Evolutionary conservation across 1,140 invertebrate species (phyloP).

Genomic region (Drosophila melanogaster): Release_6_plus_ISO1_MT NT_037436.4:4981001-4981500

Average conservation of each 20-base stretch:
- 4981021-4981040: conserved; percentile 81
- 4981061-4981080: conserved; percentile 70
- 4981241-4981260: conserved; percentile 25
- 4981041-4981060: conserved; percentile 67
- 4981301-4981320: conserved; percentile 38
- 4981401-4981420: conserved; percentile 82
- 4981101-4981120: conserved; percentile 39
- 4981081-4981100: conserved; percentile 80
- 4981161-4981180: conserved; percentile 6
- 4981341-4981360: conserved; percentile 56
- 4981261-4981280: background rate
- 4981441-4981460: background rate
- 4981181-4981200: conserved; percentile 9
- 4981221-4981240: conserved; percentile 38
- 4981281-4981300: conserved; percentile 2
- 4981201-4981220: conserved; percentile 45
- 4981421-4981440: conserved; percentile 47
- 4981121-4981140: conserved; percentile 9
- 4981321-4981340: conserved; percentile 46
- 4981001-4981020: conserved; percentile 62
- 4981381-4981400: conserved; percentile 65
- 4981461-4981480: conserved; percentile 8
- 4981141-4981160: background rate
- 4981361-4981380: conserved; percentile 27
- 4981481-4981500: conserved; percentile 30